Evolutionary conservation across 2,797 vertebrate genomes (phyloP), one percentile per base, ranked within the genome.

Genomic region (Tadarida brasiliensis): DNA sequence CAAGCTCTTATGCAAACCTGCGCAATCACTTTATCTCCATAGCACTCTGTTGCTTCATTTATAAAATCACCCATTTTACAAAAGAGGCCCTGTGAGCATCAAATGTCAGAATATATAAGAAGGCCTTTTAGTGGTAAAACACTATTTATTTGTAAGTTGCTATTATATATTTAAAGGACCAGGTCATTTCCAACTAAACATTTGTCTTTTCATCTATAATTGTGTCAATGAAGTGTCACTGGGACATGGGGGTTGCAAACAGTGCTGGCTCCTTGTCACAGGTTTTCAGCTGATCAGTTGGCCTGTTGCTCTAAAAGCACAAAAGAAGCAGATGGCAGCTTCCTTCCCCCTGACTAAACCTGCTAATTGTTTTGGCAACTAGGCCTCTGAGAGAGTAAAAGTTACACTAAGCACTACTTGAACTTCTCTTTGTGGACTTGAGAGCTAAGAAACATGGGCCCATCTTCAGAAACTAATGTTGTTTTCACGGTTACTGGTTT

Each of bases 341-440:
- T 90, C 51, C 71, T 92, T 57, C 16, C 33, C 33, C n/a, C 3
- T 65, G 63, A 77, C 71, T 85, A 92, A 91, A 92, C 30, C 76
- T 96, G 84, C 76, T 94, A 91, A 96, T 85, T 97, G 61, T 96
- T 92, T 96, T 87, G 95, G 93, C 95, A 92, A 81, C 76, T n/a
- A 93, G 89, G 65, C 17, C 63, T 91, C 61, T 30, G 49, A 82
- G 80, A 95, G 70, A 92, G 63, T 78, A 81, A 49, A 80, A 95
- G 63, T 65, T 74, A 74, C 26, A 80, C 70, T 70, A 73, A 96
- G 54, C 33, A 59, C 22, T 33, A 33, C 35, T 81, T 94, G 49
- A 65, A 70, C 19, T 77, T 71, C 84, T 73, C 28, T 33, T 26
- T 47, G 39, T 51, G 11, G 63, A 51, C 33, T 51, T 78, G 24